A percentile compares a stretch with the other conserved stretches of the same genome.
These are phyloP conservation scores for Spinibarbus caldwelli DNA, from an alignment of 2,797 vertebrate species.

Conservation along the genomic window DNA sequence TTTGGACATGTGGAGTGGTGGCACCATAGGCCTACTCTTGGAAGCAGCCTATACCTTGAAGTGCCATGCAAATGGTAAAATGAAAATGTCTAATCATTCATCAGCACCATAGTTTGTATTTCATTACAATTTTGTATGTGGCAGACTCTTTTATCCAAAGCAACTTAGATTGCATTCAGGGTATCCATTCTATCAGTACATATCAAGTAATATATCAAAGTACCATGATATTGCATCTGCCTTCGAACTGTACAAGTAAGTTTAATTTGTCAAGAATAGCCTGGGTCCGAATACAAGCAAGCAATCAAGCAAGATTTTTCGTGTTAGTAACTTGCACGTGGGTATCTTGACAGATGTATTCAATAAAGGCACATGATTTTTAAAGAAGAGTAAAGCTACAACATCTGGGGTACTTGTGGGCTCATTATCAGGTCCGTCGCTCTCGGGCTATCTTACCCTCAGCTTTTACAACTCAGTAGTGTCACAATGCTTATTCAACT, in stretches of 20 bases:
- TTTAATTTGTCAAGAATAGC: background rate
- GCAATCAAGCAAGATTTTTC: too few species aligned
- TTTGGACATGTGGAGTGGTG: too few species aligned
- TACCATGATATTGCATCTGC: background rate
- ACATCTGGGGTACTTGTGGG: slow-evolving; percentile 11
- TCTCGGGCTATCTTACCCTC: slow-evolving; percentile 71
- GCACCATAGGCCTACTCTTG: background rate
- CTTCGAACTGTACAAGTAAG: background rate
- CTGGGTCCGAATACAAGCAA: background rate
- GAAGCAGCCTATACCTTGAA: background rate
- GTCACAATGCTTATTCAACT: slow-evolving; percentile 80
- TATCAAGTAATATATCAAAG: background rate
- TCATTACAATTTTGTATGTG: too few species aligned
- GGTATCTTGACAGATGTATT: background rate
- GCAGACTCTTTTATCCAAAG: background rate
- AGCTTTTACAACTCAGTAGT: slow-evolving; percentile 75
- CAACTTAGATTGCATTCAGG: background rate
- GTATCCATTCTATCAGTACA: background rate
- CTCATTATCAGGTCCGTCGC: slow-evolving; percentile 48
- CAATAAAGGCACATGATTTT: too few species aligned
- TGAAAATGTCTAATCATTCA: too few species aligned
- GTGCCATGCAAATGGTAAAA: background rate
- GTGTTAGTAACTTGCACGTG: background rate
- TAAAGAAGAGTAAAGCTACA: background rate
- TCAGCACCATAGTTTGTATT: background rate